Percentiles rank a stretch among this genome's conserved stretches.
These are phyloP conservation scores for Balaeniceps rex DNA, from an alignment of 2,113 vertebrate genomes.

Conservation along the genomic window DNA sequence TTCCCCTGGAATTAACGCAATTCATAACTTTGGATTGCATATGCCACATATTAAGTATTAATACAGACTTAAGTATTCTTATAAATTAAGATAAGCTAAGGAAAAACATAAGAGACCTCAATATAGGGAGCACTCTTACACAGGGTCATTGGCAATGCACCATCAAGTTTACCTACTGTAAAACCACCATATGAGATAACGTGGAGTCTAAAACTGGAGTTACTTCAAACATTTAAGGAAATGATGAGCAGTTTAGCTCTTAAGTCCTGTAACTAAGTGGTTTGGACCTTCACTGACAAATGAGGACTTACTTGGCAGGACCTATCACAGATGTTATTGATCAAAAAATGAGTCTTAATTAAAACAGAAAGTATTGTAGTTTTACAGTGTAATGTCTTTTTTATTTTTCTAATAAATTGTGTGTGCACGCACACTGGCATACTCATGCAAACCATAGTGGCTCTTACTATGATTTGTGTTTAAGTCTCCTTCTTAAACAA, in stretches of 20 bases:
- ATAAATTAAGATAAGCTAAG: background rate
- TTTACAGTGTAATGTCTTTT: background rate
- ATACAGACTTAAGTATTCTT: background rate
- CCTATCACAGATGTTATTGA: background rate
- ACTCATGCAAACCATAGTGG: rapidly evolving
- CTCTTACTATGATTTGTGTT: background rate
- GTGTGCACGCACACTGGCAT: background rate
- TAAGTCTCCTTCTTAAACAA: background rate
- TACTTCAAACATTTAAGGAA: background rate
- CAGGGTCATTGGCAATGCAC: background rate
- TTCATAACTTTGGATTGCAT: background rate
- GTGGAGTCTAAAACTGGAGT: background rate
- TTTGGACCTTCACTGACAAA: background rate
- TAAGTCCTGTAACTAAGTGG: background rate
- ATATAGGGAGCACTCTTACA: background rate
- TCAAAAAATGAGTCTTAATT: background rate
- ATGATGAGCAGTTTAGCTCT: background rate
- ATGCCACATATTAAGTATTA: background rate
- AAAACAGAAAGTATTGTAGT: background rate
- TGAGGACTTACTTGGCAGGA: background rate
- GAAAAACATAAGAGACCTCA: background rate
- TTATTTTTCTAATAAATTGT: background rate
- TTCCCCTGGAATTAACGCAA: background rate
- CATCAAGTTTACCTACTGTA: background rate
- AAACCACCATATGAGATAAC: background rate